Evolutionary conservation across 2,888 invertebrate genomes (phyloP).

Genomic region (Halictus ligatus): DNA sequence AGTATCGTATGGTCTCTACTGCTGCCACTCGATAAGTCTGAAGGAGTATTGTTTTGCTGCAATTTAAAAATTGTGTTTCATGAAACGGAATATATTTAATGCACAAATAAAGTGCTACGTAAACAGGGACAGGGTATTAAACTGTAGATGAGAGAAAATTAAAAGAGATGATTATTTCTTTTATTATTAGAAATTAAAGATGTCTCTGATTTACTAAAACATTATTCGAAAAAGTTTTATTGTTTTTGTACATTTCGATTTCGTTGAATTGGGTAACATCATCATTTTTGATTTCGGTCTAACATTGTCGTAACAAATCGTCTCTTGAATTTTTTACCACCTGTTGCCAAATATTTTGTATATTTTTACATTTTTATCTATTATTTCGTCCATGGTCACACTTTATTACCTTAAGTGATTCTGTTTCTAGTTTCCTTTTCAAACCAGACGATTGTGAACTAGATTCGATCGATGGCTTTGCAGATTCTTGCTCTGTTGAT

Average conservation of each 20-base stretch:
- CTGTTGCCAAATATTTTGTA: background rate
- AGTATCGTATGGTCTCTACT: slow-evolving; percentile 84
- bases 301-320: background rate
- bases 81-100: background rate
- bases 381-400: slow-evolving; percentile 27
- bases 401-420: slow-evolving; percentile 20
- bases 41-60: slow-evolving; percentile 64
- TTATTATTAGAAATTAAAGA: background rate
- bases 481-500: background rate
- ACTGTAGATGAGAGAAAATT: background rate
- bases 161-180: background rate
- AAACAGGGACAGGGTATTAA: background rate
- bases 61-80: slow-evolving; percentile 2
- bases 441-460: background rate
- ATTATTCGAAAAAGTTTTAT: background rate
- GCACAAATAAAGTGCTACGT: background rate
- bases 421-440: slow-evolving; percentile 26
- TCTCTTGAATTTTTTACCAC: background rate
- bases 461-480: background rate
- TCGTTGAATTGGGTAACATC: background rate
- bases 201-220: background rate
- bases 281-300: background rate
- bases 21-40: slow-evolving; percentile 72
- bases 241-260: background rate
- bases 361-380: slow-evolving; percentile 21